phyloP scores from a whole-genome alignment of 2,888 invertebrate species.

The Scotopteryx bipunctaria region DNA sequence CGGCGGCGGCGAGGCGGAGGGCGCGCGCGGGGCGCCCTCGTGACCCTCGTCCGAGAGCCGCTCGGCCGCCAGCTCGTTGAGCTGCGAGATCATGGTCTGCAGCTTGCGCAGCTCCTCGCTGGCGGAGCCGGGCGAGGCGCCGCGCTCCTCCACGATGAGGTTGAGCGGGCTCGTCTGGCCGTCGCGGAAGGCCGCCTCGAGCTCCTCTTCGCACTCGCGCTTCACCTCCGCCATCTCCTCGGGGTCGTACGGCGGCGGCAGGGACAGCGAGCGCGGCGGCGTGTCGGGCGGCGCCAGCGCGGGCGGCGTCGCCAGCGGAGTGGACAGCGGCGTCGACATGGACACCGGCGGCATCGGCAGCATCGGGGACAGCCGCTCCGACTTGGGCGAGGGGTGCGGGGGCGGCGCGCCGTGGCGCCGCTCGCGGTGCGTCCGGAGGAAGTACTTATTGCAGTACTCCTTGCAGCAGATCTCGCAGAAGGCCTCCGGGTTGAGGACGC shows the following conservation, averaged over 20 bases:
- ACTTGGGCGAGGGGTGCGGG: conserved; percentile 64
- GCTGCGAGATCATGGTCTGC: conserved; percentile 94
- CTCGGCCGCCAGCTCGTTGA: conserved; percentile 90
- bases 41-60: conserved; percentile 68
- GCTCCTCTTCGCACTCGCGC: conserved; percentile 78
- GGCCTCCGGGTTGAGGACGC: conserved; percentile 93
- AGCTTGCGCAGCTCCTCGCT: conserved; percentile 94
- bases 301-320: conserved; percentile 82
- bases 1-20: conserved; percentile 68
- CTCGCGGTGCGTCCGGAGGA: conserved; percentile 95
- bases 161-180: conserved; percentile 91
- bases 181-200: conserved; percentile 74
- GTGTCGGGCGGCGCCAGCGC: conserved; percentile 88
- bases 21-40: conserved; percentile 59
- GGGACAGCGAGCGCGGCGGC: conserved; percentile 60
- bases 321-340: conserved; percentile 6
- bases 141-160: conserved; percentile 87
- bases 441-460: conserved; percentile 97
- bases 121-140: conserved; percentile 85
- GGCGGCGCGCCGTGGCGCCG: conserved; percentile 93
- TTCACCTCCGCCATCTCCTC: conserved; percentile 75
- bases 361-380: conserved; percentile 66
- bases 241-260: conserved; percentile 62
- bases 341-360: conserved; percentile 62
- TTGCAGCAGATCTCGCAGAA: conserved; percentile 97